Evolutionary conservation across 2,888 invertebrate genomes (phyloP), one percentile per base, ranked within the genome.

Genomic region (Mimachlamys varia): DNA sequence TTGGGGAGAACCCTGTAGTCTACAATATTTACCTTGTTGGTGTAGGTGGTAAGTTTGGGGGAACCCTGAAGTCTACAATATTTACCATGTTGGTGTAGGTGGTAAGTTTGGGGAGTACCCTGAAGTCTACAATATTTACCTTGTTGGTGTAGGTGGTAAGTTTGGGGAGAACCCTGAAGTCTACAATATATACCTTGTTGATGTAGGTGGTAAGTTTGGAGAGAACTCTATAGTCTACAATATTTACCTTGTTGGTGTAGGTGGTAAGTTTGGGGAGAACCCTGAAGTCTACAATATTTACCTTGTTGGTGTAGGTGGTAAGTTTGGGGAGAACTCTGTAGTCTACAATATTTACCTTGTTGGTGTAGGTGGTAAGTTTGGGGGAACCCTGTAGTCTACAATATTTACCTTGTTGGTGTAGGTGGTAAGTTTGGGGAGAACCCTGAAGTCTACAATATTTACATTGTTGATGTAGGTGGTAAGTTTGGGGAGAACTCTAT

Each of bases 1-100:
- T 92, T 91, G 12, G 92, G 88, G 44, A 93, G 89, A 27, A 89
- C 89, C 22, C 88, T 89, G 89, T 90, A 91, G 55, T 94, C 93
- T 33, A 76, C 17, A 0, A 15, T 33, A 33, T 12, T 0, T 27
- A 76, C 76, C 76, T 93, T 90, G 44, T 89, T 44, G 7, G 90
- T 88, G 55, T 92, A 89, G 13, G 53, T 17, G 37, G 90, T 90
- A 19, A 93, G 89, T 87, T 92, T 91, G 12, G 92, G 88, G 44
- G 89, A 27, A 89, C 89, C 22, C 88, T 89, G 89, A 90, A 91
- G 55, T 94, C 93, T 33, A 76, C 17, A 0, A 15, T 33, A 33
- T 12, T 0, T 27, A 76, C 76, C 76, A 93, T 90, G 44, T 89
- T 44, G 7, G 90, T 88, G 55, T 92, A 89, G 13, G 53, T 17